Evolutionary conservation across 2,888 invertebrate genomes (phyloP).

Genomic region (Oligia strigilis): DNA sequence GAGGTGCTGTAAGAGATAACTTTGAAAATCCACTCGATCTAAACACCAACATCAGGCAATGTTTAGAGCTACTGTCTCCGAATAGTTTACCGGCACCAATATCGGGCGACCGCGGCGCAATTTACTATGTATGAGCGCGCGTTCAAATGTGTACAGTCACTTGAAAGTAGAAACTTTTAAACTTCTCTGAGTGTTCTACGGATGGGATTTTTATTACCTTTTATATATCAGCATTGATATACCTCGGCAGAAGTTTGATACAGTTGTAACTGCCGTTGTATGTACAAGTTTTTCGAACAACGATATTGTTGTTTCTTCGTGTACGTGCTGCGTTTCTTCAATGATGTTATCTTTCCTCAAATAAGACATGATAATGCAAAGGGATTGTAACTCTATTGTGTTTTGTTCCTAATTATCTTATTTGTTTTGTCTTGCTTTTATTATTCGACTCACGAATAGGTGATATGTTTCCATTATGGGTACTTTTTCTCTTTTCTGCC

Average conservation of each 20-base stretch:
- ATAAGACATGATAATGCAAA: conserved; percentile 44
- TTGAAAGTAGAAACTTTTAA: conserved; percentile 67
- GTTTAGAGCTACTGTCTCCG: conserved; percentile 55
- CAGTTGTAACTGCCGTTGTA: conserved; percentile 49
- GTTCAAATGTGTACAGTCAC: conserved; percentile 65
- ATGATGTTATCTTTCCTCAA: conserved; percentile 44
- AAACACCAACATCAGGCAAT: conserved; percentile 56
- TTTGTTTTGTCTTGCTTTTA: conserved; percentile 43
- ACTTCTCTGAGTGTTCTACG: conserved; percentile 59
- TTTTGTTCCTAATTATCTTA: conserved; percentile 50
- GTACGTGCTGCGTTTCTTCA: conserved; percentile 36
- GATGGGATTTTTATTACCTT: conserved; percentile 72
- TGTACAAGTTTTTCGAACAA: conserved; percentile 43
- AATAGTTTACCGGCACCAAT: conserved; percentile 66
- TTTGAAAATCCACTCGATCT: conserved; percentile 42
- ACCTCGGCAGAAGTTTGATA: conserved; percentile 56
- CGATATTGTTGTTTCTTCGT: conserved; percentile 39
- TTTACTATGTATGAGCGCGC: conserved; percentile 72
- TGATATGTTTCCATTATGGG: conserved; percentile 40
- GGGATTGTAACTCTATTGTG: conserved; percentile 40
- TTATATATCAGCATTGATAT: conserved; percentile 68
- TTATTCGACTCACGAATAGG: conserved; percentile 26
- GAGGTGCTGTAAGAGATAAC: conserved; percentile 21
- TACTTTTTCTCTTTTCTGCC: conserved; percentile 24
- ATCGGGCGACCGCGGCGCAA: conserved; percentile 62